Evolutionary conservation across 2,113 vertebrate genomes (phyloP), one percentile per base, ranked within the genome.

Genomic region (Cranoglanis bouderius): DNA sequence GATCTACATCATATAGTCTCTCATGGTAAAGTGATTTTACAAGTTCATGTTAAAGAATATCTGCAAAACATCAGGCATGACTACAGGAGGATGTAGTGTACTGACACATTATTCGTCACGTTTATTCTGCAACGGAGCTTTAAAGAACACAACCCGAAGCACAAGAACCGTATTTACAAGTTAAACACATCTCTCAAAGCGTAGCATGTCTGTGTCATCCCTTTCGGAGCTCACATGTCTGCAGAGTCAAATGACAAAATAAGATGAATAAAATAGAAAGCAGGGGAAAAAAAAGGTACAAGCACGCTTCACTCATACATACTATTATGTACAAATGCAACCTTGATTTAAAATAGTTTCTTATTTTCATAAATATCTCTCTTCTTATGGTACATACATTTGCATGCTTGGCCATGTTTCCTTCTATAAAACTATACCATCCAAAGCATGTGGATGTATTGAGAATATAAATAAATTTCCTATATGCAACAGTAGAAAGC

Each of bases 161-260:
- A 96, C 95, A 93, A 87, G 83, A 95, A 94, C 93, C 95, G 95
- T 97, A 98, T 98, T 97, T 98, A 99, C 97, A 98, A 92, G 85
- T 90, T 93, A 92, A 97, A 96, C 96, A 96, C 97, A 95, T 46
- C 94, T 93, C 61, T 67, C 46, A 67, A 38, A 82, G 92, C 92
- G 94, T 91, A 92, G 94, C 95, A 91, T 94, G 94, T 95, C 95
- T 91, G 93, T 94, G 96, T 94, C 95, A 96, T 83, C 24, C 35
- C 81, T 61, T 14, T 29, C 21, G 0, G 21, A 61, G 21, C 95
- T 95, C 96, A 96, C 95, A 94, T 92, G 93, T 87, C 82, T 75
- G 89, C 89, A 70, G 53, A 88, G 65, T 75, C 88, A 74, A 38
- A 82, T 21, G 35, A 85, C 61, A 55, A 74, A 67, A 93, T 92